Conservation (phyloP, 2,888 invertebrate species). For the Coremacera marginata region DNA sequence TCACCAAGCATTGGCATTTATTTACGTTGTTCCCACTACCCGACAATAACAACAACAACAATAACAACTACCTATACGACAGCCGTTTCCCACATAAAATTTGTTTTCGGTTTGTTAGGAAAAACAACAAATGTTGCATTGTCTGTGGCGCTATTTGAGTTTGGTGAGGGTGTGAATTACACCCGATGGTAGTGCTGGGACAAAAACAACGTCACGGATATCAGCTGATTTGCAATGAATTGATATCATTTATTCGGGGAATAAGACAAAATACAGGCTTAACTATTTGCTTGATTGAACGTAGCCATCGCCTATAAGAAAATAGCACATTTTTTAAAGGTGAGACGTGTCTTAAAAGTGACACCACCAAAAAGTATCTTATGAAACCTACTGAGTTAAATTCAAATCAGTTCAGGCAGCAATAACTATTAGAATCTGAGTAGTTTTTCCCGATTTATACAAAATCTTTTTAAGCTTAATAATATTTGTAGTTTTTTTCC, state of each 20-base stretch:
- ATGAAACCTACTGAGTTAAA: too few species aligned
- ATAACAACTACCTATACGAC: constrained; percentile 33
- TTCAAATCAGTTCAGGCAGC: too few species aligned
- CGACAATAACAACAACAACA: too few species aligned
- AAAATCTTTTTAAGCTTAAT: too few species aligned
- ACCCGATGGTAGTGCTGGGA: not conserved
- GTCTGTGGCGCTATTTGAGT: not conserved
- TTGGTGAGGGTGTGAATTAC: not conserved
- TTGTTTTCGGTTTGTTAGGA: constrained; percentile 46
- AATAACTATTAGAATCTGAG: too few species aligned
- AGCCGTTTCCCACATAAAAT: constrained; percentile 52
- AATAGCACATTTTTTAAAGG: too few species aligned
- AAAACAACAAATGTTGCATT: constrained; percentile 47
- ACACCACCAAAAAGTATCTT: too few species aligned
- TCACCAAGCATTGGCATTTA: constrained; percentile 13
- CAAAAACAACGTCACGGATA: not conserved
- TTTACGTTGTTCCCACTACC: not conserved
- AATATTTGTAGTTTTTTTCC: too few species aligned
- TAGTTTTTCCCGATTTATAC: too few species aligned
- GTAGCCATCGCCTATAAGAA: too few species aligned
- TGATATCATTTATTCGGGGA: constrained; percentile 13
- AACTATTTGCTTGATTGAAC: constrained; percentile 10
- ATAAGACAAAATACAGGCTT: not conserved
- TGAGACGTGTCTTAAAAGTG: too few species aligned
- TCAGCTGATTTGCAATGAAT: constrained; percentile 19